These are phyloP conservation scores for Erithacus rubecula DNA, from an alignment of 2,797 vertebrate species.

Conservation along the genomic window DNA sequence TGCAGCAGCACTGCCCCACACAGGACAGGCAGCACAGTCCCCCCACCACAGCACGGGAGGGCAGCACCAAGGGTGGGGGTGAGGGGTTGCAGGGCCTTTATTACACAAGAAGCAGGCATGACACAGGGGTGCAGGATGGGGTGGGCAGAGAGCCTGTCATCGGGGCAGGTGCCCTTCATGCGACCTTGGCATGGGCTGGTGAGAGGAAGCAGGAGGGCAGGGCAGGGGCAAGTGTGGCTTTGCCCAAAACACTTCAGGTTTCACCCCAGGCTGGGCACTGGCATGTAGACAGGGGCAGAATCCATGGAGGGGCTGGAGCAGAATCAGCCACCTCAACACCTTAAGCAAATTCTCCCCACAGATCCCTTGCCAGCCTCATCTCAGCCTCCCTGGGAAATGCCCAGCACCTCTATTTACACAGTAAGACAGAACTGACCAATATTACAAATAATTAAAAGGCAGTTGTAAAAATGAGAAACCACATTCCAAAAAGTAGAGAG, in stretches of 20 bases:
- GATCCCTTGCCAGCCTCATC: not conserved
- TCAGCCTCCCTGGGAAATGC: not conserved
- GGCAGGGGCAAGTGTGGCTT: not conserved
- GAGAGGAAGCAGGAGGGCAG: not conserved
- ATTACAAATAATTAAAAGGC: constrained; percentile 76
- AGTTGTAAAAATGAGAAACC: constrained; percentile 73
- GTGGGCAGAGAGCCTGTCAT: not conserved
- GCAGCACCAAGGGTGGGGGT: not conserved
- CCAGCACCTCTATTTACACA: constrained; percentile 58
- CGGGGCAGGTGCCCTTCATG: constrained; percentile 39
- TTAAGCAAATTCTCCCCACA: not conserved
- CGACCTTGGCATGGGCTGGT: not conserved
- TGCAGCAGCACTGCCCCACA: not conserved
- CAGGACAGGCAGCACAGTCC: not conserved
- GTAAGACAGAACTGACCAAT: constrained; percentile 69
- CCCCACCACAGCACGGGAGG: not conserved
- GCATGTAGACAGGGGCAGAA: not conserved
- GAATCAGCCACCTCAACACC: not conserved
- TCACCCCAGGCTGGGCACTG: not conserved
- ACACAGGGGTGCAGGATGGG: not conserved
- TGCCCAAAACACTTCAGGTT: not conserved
- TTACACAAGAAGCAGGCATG: constrained; percentile 8
- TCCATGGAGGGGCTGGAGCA: not conserved
- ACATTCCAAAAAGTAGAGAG: constrained; percentile 75
- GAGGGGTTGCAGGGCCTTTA: constrained; percentile 16